Evolutionary conservation across 2,113 vertebrate species (phyloP), one percentile per base, ranked within the genome.

Genomic region (Nasalis larvatus): DNA sequence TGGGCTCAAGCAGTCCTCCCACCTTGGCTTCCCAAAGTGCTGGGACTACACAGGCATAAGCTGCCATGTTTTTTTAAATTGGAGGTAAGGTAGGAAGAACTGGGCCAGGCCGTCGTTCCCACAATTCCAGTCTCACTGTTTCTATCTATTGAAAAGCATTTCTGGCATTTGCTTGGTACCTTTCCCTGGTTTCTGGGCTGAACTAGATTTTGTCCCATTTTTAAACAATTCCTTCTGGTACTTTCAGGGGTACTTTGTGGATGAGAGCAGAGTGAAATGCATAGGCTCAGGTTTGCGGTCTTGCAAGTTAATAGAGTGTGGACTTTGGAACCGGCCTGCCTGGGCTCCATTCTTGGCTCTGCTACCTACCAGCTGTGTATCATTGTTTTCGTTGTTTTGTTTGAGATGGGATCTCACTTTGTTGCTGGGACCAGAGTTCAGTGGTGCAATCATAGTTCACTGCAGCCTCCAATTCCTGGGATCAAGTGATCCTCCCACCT

Each of bases 151-250:
- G 66, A 71, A 49, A 91, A 63, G 6, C 8, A 37, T 8, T 42
- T 88, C 84, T 58, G 74, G 85, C 69, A 45, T 89, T 77, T 68
- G 9, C 81, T 96, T 89, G 82, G 78, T 84, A 86, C 78, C 73
- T 91, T 93, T 54, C 78, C 60, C 60, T 47, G 63, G 17, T 37
- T 97, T 77, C 47, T 74, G 78, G n/a, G 86, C 83, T 69, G 47
- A 91, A 94, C 74, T 80, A 93, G 83, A 78, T 54, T 92, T 91
- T 74, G 66, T 85, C 58, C 77, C 94, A 69, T 95, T 89, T 96
- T 96, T 80, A 80, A 71, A 91, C 54, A 47, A 4, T 73, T 27
- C 21, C 42, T 89, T 86, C 83, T 89, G 80, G 49, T 42, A 45
- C 60, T 88, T 45, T 37, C 49, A 1, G 12, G 12, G 74, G 42